Evolutionary conservation across 2,888 invertebrate species (phyloP).

Genomic region (Graphium colonna): DNA sequence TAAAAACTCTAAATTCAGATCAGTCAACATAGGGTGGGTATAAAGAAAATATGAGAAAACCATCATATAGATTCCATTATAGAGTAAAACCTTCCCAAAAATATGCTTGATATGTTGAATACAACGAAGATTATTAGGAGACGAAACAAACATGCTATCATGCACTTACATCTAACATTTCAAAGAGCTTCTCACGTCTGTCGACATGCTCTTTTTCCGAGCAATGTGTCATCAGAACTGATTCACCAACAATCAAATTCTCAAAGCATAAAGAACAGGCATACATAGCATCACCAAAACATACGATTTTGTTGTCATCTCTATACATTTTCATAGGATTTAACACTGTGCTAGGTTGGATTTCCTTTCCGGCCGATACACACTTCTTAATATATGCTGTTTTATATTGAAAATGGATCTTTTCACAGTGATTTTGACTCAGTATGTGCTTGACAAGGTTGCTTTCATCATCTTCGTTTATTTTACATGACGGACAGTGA

Average conservation of each 20-base stretch:
- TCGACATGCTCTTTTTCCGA: conserved; percentile 49
- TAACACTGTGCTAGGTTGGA: conserved; percentile 65
- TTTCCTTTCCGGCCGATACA: conserved; percentile 57
- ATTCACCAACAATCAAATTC: conserved; percentile 63
- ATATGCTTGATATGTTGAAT: conserved; percentile 8
- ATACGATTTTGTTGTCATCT: conserved; percentile 71
- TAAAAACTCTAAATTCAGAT: neutral
- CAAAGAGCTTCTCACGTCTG: conserved; percentile 46
- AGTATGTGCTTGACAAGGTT: conserved; percentile 58
- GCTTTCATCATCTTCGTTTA: conserved; percentile 52
- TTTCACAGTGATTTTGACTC: conserved; percentile 60
- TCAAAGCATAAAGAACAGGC: conserved; percentile 71
- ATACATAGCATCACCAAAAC: conserved; percentile 67
- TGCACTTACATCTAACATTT: conserved; percentile 47
- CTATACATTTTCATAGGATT: conserved; percentile 72
- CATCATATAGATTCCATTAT: neutral
- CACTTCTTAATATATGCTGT: conserved; percentile 72
- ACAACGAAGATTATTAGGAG: neutral
- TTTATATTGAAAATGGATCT: conserved; percentile 69
- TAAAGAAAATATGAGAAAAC: neutral
- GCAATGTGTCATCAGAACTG: conserved; percentile 64
- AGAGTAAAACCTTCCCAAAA: neutral
- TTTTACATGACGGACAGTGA: conserved; percentile 56
- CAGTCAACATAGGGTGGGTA: conserved; percentile 3
- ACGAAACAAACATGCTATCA: conserved; percentile 25